Evolutionary conservation across 2,888 invertebrate species (phyloP).

Genomic region (Eumerus sabulonum): DNA sequence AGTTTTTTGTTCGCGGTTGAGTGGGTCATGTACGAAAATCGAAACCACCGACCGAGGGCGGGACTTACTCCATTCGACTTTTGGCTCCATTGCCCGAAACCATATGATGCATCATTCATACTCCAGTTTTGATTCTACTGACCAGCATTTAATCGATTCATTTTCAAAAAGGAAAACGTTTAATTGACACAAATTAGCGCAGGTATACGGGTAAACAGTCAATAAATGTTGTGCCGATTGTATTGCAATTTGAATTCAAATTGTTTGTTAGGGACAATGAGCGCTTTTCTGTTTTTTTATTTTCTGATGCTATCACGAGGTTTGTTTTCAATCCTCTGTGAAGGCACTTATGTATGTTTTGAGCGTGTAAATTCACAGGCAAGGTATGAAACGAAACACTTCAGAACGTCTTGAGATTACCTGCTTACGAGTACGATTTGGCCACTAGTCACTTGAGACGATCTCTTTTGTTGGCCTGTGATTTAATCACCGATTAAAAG

Average conservation of each 20-base stretch:
- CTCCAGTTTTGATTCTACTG: conserved; percentile 17
- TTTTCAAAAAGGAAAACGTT: conserved; percentile 58
- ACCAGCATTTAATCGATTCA: conserved; percentile 53
- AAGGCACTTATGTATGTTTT: conserved; percentile 43
- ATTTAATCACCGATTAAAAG: conserved; percentile 58
- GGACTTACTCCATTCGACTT: no score
- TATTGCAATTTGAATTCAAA: conserved; percentile 56
- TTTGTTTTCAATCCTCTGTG: no score
- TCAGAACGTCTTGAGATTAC: conserved; percentile 63
- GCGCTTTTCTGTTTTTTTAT: no score
- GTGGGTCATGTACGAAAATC: conserved; percentile 36
- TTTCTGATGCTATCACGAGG: no score
- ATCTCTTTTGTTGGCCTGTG: conserved; percentile 18
- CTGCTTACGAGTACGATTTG: background rate
- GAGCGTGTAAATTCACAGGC: conserved; percentile 78
- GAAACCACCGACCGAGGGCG: background rate
- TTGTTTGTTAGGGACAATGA: conserved; percentile 31
- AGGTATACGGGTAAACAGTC: conserved; percentile 39
- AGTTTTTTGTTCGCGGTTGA: conserved; percentile 15
- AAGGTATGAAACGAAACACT: conserved; percentile 79
- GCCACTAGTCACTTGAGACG: conserved; percentile 51
- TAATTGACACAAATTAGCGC: conserved; percentile 64
- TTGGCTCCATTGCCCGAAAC: no score
- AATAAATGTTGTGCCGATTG: conserved; percentile 17
- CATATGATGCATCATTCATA: conserved; percentile 19